Percentiles rank a stretch among this genome's conserved stretches.
Conservation (phyloP, 2,113 vertebrate species). For the Zeus faber region DNA sequence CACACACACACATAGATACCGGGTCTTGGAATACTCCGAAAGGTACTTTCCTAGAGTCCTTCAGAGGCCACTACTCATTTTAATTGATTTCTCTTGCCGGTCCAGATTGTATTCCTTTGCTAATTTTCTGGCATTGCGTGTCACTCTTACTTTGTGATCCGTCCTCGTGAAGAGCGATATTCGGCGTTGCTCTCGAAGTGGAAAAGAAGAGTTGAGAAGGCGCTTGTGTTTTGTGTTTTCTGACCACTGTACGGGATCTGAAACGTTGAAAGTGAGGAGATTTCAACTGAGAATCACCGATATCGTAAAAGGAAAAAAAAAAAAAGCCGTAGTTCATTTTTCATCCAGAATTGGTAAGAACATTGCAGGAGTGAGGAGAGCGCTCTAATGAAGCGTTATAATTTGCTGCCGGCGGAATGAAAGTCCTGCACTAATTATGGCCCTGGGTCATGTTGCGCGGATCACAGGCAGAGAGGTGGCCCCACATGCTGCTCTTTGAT, state of each 20-base stretch:
- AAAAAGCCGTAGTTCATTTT: constrained; percentile 1
- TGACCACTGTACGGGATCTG: no score
- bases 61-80: constrained; percentile 69
- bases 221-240: no score
- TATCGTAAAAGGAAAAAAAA: no score
- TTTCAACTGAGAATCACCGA: no score
- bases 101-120: constrained; percentile 24
- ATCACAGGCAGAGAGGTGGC: constrained; percentile 65
- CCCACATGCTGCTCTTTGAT: constrained; percentile 66
- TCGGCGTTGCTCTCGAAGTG: no score
- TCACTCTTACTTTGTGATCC: no score
- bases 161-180: no score
- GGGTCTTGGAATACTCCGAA: background rate
- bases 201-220: no score
- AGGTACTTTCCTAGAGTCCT: constrained; percentile 33
- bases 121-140: no score
- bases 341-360: constrained; percentile 25
- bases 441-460: constrained; percentile 65
- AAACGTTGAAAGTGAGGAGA: no score
- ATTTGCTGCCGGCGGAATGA: constrained; percentile 68
- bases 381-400: constrained; percentile 68
- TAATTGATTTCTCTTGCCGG: constrained; percentile 45
- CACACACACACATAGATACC: background rate
- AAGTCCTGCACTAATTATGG: constrained; percentile 67
- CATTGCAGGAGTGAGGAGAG: constrained; percentile 19